These are phyloP conservation scores for Haemorhous mexicanus DNA, from an alignment of 2,113 vertebrate species.

Conservation along the genomic window DNA sequence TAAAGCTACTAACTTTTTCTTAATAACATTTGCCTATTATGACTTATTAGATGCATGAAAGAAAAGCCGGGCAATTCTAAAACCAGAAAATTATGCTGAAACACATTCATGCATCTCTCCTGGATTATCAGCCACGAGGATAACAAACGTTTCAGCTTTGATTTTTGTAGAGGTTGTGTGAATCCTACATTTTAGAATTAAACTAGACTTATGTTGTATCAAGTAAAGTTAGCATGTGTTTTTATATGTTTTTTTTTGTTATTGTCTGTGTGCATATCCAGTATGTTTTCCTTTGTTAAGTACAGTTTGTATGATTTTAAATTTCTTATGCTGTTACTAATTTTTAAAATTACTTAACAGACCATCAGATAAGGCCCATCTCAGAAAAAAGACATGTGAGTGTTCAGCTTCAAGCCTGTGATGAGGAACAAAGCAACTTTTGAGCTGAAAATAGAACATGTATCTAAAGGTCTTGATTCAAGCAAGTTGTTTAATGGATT, in stretches of 20 bases:
- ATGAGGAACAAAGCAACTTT: neutral
- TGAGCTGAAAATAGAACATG: neutral
- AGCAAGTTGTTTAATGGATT: neutral
- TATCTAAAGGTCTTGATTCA: neutral
- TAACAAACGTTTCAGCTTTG: neutral
- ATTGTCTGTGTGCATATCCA: neutral
- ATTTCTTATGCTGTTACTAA: neutral
- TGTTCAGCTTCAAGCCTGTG: neutral
- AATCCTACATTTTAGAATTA: slow-evolving; percentile 14
- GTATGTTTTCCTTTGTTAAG: neutral
- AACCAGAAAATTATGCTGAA: slow-evolving; percentile 11
- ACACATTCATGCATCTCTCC: neutral
- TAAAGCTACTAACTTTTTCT: slow-evolving; percentile 61
- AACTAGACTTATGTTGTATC: neutral
- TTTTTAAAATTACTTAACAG: neutral
- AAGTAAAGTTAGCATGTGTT: neutral
- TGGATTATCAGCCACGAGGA: neutral
- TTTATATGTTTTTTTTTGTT: neutral
- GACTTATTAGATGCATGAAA: slow-evolving; percentile 41
- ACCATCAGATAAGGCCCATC: neutral
- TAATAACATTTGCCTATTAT: slow-evolving; percentile 57
- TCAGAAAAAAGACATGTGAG: neutral
- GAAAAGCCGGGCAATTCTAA: slow-evolving; percentile 43
- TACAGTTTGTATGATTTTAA: neutral
- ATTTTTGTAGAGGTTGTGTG: neutral